Percentiles rank a stretch among this genome's conserved stretches.
Conservation (phyloP, 2,797 vertebrate species). For the Myotis vivesi region DNA sequence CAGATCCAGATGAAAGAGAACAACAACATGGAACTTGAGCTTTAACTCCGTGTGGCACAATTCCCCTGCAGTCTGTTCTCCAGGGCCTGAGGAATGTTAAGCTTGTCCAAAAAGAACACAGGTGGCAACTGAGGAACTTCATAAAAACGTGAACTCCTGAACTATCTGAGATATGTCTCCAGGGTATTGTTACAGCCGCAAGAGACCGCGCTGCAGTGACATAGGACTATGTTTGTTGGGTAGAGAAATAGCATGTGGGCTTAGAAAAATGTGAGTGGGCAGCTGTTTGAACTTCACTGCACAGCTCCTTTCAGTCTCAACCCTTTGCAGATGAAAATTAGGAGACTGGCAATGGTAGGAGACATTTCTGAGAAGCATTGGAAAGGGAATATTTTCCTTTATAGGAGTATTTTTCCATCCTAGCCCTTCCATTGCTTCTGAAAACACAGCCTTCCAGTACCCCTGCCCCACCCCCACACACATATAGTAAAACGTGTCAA, state of each 20-base stretch:
- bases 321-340: not conserved
- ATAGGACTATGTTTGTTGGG: not conserved
- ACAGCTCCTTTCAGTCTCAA: conserved; percentile 26
- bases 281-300: conserved; percentile 11
- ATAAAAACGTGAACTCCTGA: conserved; percentile 5
- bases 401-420: not conserved
- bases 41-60: not conserved
- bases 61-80: not conserved
- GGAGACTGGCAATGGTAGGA: not conserved
- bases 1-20: not conserved
- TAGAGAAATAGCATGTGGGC: not conserved
- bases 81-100: not conserved
- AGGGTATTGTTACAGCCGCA: not conserved
- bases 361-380: not conserved
- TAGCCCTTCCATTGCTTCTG: not conserved
- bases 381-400: not conserved
- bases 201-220: not conserved
- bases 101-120: not conserved
- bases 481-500: not conserved
- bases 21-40: not conserved
- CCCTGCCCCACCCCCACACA: fast-evolving
- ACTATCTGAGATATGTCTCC: not conserved
- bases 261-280: conserved; percentile 46
- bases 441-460: not conserved
- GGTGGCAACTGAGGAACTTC: not conserved